phyloP scores from a whole-genome alignment of 2,797 vertebrate genomes.

The Artibeus lituratus region DNA sequence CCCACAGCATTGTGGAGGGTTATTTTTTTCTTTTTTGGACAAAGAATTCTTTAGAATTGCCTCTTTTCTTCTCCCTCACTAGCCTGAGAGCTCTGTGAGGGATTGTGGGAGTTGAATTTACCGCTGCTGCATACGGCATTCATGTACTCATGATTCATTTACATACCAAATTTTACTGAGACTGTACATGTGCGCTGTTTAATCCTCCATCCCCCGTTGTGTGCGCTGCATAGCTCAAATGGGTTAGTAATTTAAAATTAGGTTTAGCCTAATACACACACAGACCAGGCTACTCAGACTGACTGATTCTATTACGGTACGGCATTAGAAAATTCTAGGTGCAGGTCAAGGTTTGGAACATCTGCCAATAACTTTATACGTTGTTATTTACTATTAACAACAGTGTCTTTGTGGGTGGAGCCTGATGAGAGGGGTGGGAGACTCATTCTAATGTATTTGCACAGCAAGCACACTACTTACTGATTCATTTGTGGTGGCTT shows the following conservation, averaged over 20 bases:
- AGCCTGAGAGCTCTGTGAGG: background rate
- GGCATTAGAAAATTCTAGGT: conserved; percentile 14
- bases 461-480: background rate
- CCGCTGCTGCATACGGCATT: background rate
- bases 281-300: background rate
- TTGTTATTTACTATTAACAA: background rate
- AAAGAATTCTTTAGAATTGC: background rate
- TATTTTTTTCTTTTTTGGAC: background rate
- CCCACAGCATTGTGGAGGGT: background rate
- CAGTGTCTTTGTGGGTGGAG: background rate
- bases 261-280: conserved; percentile 12
- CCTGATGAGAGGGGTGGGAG: background rate
- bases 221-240: background rate
- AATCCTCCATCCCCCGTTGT: background rate
- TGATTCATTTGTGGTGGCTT: background rate
- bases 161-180: background rate
- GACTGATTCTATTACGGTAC: background rate
- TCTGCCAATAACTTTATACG: background rate
- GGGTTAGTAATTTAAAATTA: conserved; percentile 45
- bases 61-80: background rate
- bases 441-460: background rate
- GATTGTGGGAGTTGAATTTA: background rate
- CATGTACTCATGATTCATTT: background rate
- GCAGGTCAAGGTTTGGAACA: conserved; percentile 30
- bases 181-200: background rate